Conservation (phyloP, 2,888 invertebrate genomes). For the Ectemnius cavifrons region DNA sequence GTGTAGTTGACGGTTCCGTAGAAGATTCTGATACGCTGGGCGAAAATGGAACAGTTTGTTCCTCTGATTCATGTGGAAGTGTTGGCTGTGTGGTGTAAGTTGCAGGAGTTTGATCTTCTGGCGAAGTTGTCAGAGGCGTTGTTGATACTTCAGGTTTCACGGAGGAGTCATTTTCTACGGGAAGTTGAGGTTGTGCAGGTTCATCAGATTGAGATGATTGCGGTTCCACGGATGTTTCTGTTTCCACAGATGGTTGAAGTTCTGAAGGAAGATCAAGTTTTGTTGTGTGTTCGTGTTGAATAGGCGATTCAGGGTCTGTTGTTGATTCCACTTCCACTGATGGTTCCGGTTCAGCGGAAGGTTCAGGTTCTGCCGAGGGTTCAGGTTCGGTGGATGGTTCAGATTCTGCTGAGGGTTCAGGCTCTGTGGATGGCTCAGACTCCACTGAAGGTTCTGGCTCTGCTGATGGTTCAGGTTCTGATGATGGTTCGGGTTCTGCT, state of each 20-base stretch:
- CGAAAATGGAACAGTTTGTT: constrained; percentile 18
- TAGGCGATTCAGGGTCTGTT: constrained; percentile 53
- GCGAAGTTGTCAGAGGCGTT: too few relatives aligned
- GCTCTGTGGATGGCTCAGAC: constrained; percentile 63
- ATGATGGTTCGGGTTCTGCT: constrained; percentile 49
- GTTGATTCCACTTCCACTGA: constrained; percentile 59
- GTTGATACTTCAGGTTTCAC: neutral
- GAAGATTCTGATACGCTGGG: constrained; percentile 47
- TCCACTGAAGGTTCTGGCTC: constrained; percentile 50
- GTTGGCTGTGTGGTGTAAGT: neutral
- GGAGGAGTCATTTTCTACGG: neutral
- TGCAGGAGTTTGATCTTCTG: too few relatives aligned
- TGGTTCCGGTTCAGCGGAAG: constrained; percentile 47
- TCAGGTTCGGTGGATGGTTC: constrained; percentile 50
- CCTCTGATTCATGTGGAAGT: neutral
- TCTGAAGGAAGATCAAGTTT: constrained; percentile 51
- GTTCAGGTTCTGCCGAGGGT: constrained; percentile 59
- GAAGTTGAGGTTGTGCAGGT: neutral
- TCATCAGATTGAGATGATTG: neutral
- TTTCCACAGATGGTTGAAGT: constrained; percentile 44
- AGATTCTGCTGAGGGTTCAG: constrained; percentile 64
- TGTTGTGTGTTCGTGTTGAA: constrained; percentile 53
- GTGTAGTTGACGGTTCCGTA: constrained; percentile 40
- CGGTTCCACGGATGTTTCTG: constrained; percentile 64
- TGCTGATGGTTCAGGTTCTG: constrained; percentile 55